Base-by-base conservation (phyloP, 2,888 invertebrate species). In the Amphipoea lucens region DNA sequence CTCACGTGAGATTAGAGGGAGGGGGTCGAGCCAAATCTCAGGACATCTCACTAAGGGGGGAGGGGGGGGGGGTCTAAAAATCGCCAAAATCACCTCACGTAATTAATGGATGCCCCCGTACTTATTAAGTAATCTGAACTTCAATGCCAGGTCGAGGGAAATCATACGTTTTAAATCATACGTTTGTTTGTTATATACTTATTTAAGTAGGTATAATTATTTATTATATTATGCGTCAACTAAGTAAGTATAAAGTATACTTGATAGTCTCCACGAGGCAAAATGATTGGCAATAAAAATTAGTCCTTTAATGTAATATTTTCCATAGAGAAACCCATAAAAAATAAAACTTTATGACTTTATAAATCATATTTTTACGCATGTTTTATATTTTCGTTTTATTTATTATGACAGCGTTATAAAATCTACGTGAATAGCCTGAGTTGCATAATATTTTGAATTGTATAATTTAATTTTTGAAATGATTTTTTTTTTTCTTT, bases 391-490 rank as follows among this genome's bases (percentile, higher is more conserved):
- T 54, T 3, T 40, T 1, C 40, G 0, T 23, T 20, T 29, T 76
- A 60, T n/a, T 60, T n/a, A 45, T 20, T 60, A 73, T 17, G n/a
- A 63, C 5, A 9, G 3, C 14, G 40, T 62, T 42, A 17, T 0
- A 23, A 40, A 65, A 17, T 48, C 1, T 20, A 36, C 5, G 36
- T 6, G 7, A 65, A 40, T 12, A 76, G 12, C 40, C n/a, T 9
- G 20, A 40, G 11, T 73, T 73, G 20, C 54, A 73, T 73, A 73
- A 74, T 54, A 73, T 54, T 73, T 54, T n/a, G 11, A n/a, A 36
- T 54, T 54, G 0, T 36, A 11, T 9, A 48, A 48, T 48, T 48
- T 48, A 48, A 48, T 48, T 14, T 14, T 48, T 14, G 48, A 2
- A 45, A 3, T 45, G 45, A 0, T 48, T 48, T 48, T 48, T 48